A percentile compares a stretch with the other conserved stretches of the same genome.
Evolutionary conservation across 2,797 vertebrate species (phyloP).

Genomic region (Protonibea diacanthus): DNA sequence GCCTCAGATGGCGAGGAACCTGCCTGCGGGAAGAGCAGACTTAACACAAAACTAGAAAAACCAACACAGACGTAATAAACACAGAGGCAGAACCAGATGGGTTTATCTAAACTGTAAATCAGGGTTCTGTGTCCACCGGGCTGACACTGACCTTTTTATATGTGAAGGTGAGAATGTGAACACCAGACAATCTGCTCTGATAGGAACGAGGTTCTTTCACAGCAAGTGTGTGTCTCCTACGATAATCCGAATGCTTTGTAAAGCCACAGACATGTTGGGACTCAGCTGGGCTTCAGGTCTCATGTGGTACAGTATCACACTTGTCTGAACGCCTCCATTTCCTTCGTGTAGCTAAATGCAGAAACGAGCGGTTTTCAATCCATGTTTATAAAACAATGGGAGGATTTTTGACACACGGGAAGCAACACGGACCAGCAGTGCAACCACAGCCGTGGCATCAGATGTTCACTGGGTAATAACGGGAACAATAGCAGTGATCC

Average conservation of each 20-base stretch:
- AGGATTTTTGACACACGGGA: constrained; percentile 4
- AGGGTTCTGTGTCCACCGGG: constrained; percentile 6
- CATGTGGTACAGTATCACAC: not conserved
- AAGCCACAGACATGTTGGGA: not conserved
- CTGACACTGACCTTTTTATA: not conserved
- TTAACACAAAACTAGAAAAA: constrained; percentile 32
- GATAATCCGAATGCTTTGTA: not conserved
- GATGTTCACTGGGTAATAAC: not conserved
- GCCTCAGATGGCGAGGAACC: constrained; percentile 41
- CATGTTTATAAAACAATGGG: not conserved
- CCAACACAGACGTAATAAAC: constrained; percentile 28
- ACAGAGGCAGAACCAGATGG: constrained; percentile 22
- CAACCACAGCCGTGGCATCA: not conserved
- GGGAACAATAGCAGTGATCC: not conserved
- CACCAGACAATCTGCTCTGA: not conserved
- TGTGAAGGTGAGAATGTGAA: not conserved
- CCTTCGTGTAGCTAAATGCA: not conserved
- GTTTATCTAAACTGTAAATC: constrained; percentile 27
- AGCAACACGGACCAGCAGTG: not conserved
- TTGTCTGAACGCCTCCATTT: not conserved
- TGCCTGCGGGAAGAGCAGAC: constrained; percentile 37
- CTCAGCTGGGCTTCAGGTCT: not conserved
- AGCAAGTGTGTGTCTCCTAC: not conserved
- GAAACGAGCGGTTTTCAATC: not conserved
- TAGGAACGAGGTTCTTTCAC: not conserved